Conservation (phyloP, 2,113 vertebrate genomes). For the Chaenocephalus aceratus region DNA sequence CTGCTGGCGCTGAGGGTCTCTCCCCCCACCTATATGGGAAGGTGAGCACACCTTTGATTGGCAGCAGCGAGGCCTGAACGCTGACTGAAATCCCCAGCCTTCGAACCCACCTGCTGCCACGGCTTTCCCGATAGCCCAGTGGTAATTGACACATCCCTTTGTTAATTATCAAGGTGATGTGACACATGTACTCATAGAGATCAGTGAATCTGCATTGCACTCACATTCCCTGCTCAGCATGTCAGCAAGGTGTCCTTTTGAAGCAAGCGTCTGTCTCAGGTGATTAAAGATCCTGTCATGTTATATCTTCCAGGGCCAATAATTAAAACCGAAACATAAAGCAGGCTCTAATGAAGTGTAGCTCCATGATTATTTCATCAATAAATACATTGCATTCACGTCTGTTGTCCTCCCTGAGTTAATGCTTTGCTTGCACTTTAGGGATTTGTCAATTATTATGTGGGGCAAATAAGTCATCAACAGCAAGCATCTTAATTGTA, state of each 20-base stretch:
- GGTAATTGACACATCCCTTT: slow-evolving; percentile 78
- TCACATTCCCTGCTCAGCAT: slow-evolving; percentile 71
- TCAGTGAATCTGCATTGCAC: slow-evolving; percentile 76
- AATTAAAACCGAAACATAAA: slow-evolving; percentile 86
- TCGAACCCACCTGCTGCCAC: slow-evolving; percentile 63
- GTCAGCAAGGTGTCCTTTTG: slow-evolving; percentile 82
- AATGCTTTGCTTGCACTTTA: slow-evolving; percentile 69
- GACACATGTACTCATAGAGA: slow-evolving; percentile 75
- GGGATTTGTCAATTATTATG: slow-evolving; percentile 53
- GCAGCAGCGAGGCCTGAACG: slow-evolving; percentile 38
- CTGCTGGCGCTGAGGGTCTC: slow-evolving; percentile 32
- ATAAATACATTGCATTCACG: slow-evolving; percentile 66
- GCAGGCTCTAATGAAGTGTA: slow-evolving; percentile 82
- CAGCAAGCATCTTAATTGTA: slow-evolving; percentile 37
- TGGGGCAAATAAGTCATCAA: slow-evolving; percentile 59
- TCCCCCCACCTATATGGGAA: slow-evolving; percentile 33
- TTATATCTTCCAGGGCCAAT: slow-evolving; percentile 80
- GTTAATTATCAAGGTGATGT: slow-evolving; percentile 78
- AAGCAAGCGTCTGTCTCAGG: slow-evolving; percentile 71
- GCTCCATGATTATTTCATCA: slow-evolving; percentile 83
- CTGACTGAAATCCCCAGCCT: slow-evolving; percentile 43
- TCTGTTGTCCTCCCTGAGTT: slow-evolving; percentile 67
- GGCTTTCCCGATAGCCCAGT: slow-evolving; percentile 58
- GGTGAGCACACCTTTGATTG: slow-evolving; percentile 60
- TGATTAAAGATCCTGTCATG: slow-evolving; percentile 81